Evolutionary conservation across 2,113 vertebrate species (phyloP), one percentile per base, ranked within the genome.

Genomic region (Pteruthius melanotis): DNA sequence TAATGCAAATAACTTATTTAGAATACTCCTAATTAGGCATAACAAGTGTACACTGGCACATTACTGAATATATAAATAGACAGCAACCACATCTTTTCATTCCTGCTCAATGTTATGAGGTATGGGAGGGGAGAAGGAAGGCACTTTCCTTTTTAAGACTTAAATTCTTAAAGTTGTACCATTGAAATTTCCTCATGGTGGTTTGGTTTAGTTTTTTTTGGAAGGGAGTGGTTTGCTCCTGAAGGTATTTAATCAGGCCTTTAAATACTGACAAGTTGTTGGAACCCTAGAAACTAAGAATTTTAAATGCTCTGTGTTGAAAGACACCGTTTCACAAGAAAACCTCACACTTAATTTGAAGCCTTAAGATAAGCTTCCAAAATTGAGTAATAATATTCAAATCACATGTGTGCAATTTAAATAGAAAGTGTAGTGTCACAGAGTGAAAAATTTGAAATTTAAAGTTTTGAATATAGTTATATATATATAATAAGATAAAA

Each of bases 1-100:
- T 37, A 93, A 91, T 18, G 82, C 74, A 95, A 95, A 96, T 77
- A 91, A 57, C 61, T 93, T 90, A 93, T 83, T 96, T 83, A 83
- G 59, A 93, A 84, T 64, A 68, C 19, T 94, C 33, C 33, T 91
- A 87, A 96, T 89, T 84, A 93, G 66, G 66, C 53, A 64, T 26
- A 83, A 52, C 83, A 91, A 89, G 37, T 33, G 13, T 79, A 83
- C 70, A 53, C 21, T 85, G 61, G 49, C 53, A 85, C 57, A 82
- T 70, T 37, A 42, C 77, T 56, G 84, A 64, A 63, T 39, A 84
- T 82, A 91, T 89, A 89, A 87, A 91, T 78, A 95, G 81, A 84
- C 15, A 89, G 84, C 45, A 89, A 79, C 30, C 35, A 72, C 40
- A 89, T 17, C 33, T 63, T 75, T 81, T 83, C 59, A 42, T 30